A percentile compares a stretch with the other conserved stretches of the same genome.
Evolutionary conservation across 2,888 invertebrate genomes (phyloP).

Genomic region (Agrochola lychnidis): DNA sequence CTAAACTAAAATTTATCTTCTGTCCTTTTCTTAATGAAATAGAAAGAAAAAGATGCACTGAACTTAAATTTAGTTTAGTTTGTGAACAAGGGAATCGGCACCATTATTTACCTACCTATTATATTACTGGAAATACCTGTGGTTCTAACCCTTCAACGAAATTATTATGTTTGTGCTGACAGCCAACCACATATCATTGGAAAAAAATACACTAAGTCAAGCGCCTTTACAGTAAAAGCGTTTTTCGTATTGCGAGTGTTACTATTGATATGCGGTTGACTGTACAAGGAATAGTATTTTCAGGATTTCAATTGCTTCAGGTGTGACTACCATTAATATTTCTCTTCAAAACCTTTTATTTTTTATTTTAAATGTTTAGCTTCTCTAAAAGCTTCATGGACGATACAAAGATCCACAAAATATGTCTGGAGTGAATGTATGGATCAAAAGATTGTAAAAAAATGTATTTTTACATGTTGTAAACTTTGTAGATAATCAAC

Average conservation of each 20-base stretch:
- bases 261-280: neutral
- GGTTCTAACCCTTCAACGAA: too few species aligned
- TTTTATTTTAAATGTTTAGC: neutral
- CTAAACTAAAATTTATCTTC: too few species aligned
- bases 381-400: neutral
- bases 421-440: constrained; percentile 3
- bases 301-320: neutral
- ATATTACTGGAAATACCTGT: neutral
- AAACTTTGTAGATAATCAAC: constrained; percentile 52
- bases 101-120: too few species aligned
- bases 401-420: neutral
- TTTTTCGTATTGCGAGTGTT: neutral
- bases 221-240: neutral
- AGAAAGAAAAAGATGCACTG: too few species aligned
- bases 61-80: too few species aligned
- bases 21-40: too few species aligned
- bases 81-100: too few species aligned
- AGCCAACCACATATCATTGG: neutral
- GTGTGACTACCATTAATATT: neutral
- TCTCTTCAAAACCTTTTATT: neutral
- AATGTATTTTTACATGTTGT: constrained; percentile 68
- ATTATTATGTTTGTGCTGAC: neutral
- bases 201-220: neutral
- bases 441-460: constrained; percentile 54
- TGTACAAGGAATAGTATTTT: neutral